Evolutionary conservation across 2,797 vertebrate species (phyloP).

Genomic region (Macroramphosus scolopax): DNA sequence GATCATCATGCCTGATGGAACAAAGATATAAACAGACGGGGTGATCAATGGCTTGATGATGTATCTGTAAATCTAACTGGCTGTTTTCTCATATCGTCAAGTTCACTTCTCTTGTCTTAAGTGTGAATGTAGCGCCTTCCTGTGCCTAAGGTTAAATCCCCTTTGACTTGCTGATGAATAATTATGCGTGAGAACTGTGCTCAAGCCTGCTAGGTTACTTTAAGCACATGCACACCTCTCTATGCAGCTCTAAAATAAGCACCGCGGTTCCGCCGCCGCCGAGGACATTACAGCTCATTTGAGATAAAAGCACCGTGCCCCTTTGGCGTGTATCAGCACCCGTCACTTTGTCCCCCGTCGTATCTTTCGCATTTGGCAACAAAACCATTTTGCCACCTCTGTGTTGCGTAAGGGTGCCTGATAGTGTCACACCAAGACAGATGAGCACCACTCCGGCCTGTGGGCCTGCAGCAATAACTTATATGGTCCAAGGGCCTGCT

Average conservation of each 20-base stretch:
- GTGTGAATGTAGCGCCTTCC: slow-evolving; percentile 29
- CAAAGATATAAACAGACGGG: slow-evolving; percentile 53
- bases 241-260: slow-evolving; percentile 26
- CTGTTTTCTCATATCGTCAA: slow-evolving; percentile 21
- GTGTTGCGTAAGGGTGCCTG: slow-evolving; percentile 55
- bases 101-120: slow-evolving; percentile 1
- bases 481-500: slow-evolving; percentile 46
- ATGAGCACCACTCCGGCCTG: slow-evolving; percentile 57
- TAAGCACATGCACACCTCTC: slow-evolving; percentile 12
- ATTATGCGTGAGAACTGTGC: slow-evolving; percentile 7
- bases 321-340: slow-evolving; percentile 49
- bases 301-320: slow-evolving; percentile 42
- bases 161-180: slow-evolving; percentile 24
- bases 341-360: slow-evolving; percentile 47
- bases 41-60: slow-evolving; percentile 48
- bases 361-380: slow-evolving; percentile 62
- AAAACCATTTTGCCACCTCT: slow-evolving; percentile 63
- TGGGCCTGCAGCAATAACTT: slow-evolving; percentile 63
- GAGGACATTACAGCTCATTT: slow-evolving; percentile 25
- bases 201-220: slow-evolving; percentile 11
- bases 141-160: slow-evolving; percentile 12
- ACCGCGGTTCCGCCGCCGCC: slow-evolving; percentile 1
- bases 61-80: slow-evolving; percentile 22
- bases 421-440: slow-evolving; percentile 68
- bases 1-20: slow-evolving; percentile 52